Evolutionary conservation across 2,888 invertebrate genomes (phyloP), one percentile per base, ranked within the genome.

Genomic region (Volucella inanis): DNA sequence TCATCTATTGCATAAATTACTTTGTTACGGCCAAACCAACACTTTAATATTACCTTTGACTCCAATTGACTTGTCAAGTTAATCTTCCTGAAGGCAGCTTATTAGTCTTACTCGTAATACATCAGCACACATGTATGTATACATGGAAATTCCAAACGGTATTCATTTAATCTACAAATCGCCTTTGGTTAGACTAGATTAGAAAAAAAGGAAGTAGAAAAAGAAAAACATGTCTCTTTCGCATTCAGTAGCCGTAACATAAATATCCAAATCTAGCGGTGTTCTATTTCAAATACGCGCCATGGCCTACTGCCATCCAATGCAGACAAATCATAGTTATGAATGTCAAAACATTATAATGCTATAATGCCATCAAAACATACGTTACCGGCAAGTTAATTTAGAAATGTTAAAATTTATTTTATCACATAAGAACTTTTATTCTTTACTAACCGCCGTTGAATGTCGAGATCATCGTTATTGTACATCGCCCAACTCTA

Each of bases 211-310:
- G 31, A 31, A 31, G 6, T 31, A 31, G 31, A 31, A 31, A 31
- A 31, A 31, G 31, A 31, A 31, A 31, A 31, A 31, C 31, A 31
- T 31, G 31, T 18, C 39, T 71, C 49, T 61, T 67, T 71, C 38
- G 59, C 61, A 79, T 67, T 70, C 47, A 8, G 59, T 52, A 64
- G 31, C 52, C 62, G 61, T 74, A 75, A 41, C 79, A 78, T 78
- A 57, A 78, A 78, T 83, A 78, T 75, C 68, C 79, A 70, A 75
- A 84, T 54, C 49, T 79, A 75, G 64, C 75, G 65, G 68, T 71
- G 84, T 75, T 79, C 75, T 61, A 71, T 61, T 84, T 84, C 49
- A 41, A 57, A 18, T 54, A 39, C n/a, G 15, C 39, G 49, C n/a
- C 18, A 10, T 43, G 50, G 45, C 62, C 18, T 41, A 18, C 62